Percentiles rank a stretch among this genome's conserved stretches.
Evolutionary conservation across 2,888 invertebrate species (phyloP).

Genomic region (Rhingia rostrata): DNA sequence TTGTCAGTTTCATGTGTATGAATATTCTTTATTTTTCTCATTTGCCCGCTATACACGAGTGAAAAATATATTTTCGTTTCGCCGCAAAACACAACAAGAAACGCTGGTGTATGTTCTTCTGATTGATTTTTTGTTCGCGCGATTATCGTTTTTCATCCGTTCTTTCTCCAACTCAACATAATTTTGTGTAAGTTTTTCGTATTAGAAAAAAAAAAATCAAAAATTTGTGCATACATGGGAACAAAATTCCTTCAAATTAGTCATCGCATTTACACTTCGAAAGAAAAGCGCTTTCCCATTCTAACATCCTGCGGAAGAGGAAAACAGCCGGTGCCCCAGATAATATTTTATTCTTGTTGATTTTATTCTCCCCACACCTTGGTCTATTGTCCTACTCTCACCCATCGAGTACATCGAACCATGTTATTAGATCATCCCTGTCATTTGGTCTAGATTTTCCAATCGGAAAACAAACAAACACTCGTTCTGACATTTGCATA

Average conservation of each 20-base stretch:
- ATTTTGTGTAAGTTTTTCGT: slow-evolving; percentile 61
- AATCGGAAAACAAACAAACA: not conserved
- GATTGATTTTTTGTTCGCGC: slow-evolving; percentile 9
- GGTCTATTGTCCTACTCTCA: slow-evolving; percentile 32
- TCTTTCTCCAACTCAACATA: slow-evolving; percentile 41
- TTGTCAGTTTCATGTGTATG: not conserved
- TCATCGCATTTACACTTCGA: slow-evolving; percentile 64
- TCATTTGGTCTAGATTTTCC: not conserved
- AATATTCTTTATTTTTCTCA: slow-evolving; percentile 3
- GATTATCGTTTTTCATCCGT: slow-evolving; percentile 5
- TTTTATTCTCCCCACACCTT: slow-evolving; percentile 26
- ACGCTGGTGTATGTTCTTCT: not conserved
- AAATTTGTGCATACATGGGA: slow-evolving; percentile 39
- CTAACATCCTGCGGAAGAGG: slow-evolving; percentile 65
- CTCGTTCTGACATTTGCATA: slow-evolving; percentile 58
- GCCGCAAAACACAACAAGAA: not conserved
- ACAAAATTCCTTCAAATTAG: slow-evolving; percentile 62
- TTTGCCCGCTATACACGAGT: slow-evolving; percentile 6
- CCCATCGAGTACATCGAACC: not conserved
- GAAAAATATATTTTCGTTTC: not conserved
- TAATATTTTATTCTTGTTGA: slow-evolving; percentile 34
- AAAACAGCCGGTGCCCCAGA: slow-evolving; percentile 71
- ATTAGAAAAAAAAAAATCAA: slow-evolving; percentile 26
- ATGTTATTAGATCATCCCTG: slow-evolving; percentile 60
- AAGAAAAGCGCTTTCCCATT: slow-evolving; percentile 41